phyloP scores from a whole-genome alignment of 2,797 vertebrate species.

The Melanotaenia trifasciata region DNA sequence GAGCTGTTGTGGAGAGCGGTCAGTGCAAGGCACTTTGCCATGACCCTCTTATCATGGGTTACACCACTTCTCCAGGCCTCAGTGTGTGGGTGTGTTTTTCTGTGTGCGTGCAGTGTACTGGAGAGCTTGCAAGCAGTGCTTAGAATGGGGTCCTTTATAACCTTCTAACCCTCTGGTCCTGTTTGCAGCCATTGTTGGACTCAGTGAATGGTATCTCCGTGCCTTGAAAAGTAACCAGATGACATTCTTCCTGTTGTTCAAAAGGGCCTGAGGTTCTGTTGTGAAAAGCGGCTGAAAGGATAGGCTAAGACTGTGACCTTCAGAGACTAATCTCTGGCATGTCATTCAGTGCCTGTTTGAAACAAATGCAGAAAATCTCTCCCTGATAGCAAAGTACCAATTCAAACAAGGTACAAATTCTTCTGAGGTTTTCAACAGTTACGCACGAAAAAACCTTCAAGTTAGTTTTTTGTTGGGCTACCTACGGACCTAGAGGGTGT shows the following conservation, averaged over 20 bases:
- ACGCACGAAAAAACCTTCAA: constrained; percentile 41
- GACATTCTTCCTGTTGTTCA: constrained; percentile 83
- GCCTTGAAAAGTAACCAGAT: constrained; percentile 83
- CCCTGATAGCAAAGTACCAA: constrained; percentile 59
- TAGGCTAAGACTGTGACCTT: constrained; percentile 79
- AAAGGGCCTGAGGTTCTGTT: constrained; percentile 80
- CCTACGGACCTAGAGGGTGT: constrained; percentile 44
- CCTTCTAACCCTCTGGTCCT: constrained; percentile 79
- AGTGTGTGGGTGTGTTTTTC: constrained; percentile 68
- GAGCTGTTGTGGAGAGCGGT: constrained; percentile 51
- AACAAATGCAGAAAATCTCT: constrained; percentile 62
- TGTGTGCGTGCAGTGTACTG: constrained; percentile 59
- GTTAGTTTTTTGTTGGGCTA: constrained; percentile 40
- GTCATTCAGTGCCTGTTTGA: constrained; percentile 76
- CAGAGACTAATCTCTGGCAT: constrained; percentile 79
- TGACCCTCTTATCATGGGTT: constrained; percentile 65
- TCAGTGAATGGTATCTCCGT: constrained; percentile 81
- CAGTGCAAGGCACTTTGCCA: constrained; percentile 58
- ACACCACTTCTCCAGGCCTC: constrained; percentile 66
- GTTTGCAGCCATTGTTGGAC: constrained; percentile 83
- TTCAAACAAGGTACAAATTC: constrained; percentile 55
- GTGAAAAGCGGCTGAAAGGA: constrained; percentile 78
- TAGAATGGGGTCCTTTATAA: constrained; percentile 81
- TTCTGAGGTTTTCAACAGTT: constrained; percentile 42
- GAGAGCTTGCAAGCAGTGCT: constrained; percentile 60